Base-by-base conservation (phyloP, 2,113 vertebrate genomes). In the Urocitellus parryii region DNA sequence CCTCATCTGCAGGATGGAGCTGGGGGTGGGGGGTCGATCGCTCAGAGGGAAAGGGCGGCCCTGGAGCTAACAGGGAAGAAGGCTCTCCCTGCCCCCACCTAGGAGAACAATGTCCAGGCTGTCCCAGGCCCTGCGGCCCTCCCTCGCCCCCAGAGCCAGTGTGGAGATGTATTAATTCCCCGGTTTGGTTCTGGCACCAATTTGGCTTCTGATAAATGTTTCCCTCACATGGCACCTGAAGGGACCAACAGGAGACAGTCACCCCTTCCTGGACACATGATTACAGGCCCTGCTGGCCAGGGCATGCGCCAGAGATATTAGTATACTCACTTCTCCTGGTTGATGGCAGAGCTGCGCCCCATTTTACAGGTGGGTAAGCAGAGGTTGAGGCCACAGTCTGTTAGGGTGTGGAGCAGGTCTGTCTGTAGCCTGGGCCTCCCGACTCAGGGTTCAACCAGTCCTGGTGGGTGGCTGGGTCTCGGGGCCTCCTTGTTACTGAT, bases 121-220 rank as follows among this genome's bases (percentile, higher is more conserved):
- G 17, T 0, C 29, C 34, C 48, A 16, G 88, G 18, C 67, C 80
- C 39, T 63, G 68, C 61, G 27, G 78, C 22, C 29, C 2, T 42
- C 0, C 20, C 48, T 13, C 48, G 12, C 48, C 48, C 48, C 48
- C n/a, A 48, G 20, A 18, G 81, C 24, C 68, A 29, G 37, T n/a
- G 0, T 10, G 24, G 29, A 45, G 5, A 1, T 0, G 5, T 27
- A 74, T 13, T 72, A 29, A 42, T 0, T 8, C 7, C 27, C 58
- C 10, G 20, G 56, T 29, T 6, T 45, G 37, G 16, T 67, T 10
- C 65, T 3, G 22, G 17, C 1, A 9, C 11, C 39, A 74, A 1
- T 11, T 2, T 9, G 74, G 39, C 8, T n/a, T 25, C 24, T 5
- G 8, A 32, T 24, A 18, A 27, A 45, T 11, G 27, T 24, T 58